A percentile compares a stretch with the other conserved stretches of the same genome.
phyloP scores from a whole-genome alignment of 1,140 invertebrate genomes.

The Stegodyphus dumicola region DNA sequence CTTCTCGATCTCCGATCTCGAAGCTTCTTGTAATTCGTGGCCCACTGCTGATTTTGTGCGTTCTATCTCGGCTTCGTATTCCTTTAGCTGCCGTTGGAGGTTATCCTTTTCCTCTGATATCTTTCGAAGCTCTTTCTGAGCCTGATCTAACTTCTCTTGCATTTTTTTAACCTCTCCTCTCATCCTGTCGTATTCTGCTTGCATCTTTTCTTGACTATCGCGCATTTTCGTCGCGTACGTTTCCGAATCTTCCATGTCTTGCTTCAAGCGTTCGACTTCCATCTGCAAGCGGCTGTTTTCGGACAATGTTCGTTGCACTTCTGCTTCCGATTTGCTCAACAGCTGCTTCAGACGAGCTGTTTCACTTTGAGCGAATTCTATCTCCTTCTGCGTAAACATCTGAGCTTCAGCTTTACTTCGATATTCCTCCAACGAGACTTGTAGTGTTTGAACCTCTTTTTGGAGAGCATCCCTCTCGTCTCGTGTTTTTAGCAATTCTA shows the following conservation, averaged over 20 bases:
- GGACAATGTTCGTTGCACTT: slow-evolving; percentile 64
- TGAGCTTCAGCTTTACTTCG: slow-evolving; percentile 30
- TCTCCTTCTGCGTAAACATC: slow-evolving; percentile 39
- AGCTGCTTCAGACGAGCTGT: slow-evolving; percentile 63
- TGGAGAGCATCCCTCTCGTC: slow-evolving; percentile 71
- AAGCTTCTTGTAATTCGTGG: slow-evolving; percentile 35
- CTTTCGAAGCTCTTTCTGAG: slow-evolving; percentile 73
- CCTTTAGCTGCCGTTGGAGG: slow-evolving; percentile 63
- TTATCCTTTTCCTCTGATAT: slow-evolving; percentile 64
- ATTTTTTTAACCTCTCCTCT: slow-evolving; percentile 81
- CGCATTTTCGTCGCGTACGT: slow-evolving; percentile 58
- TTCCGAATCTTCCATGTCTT: slow-evolving; percentile 76
- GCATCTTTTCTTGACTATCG: slow-evolving; percentile 46
- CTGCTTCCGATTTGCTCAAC: slow-evolving; percentile 64
- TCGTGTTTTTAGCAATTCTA: slow-evolving; percentile 78
- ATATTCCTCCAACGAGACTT: slow-evolving; percentile 14
- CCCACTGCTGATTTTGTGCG: slow-evolving; percentile 48
- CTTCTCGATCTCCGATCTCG: slow-evolving; percentile 31
- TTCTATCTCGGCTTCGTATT: slow-evolving; percentile 56
- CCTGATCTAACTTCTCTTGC: slow-evolving; percentile 80
- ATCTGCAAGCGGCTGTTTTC: slow-evolving; percentile 68
- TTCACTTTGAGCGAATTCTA: slow-evolving; percentile 58
- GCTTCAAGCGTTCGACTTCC: slow-evolving; percentile 84
- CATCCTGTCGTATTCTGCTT: slow-evolving; percentile 68
- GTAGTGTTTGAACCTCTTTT: slow-evolving; percentile 63